Evolutionary conservation across 1,140 invertebrate genomes (phyloP).

Genomic region (Aphelinus atriplicis): DNA sequence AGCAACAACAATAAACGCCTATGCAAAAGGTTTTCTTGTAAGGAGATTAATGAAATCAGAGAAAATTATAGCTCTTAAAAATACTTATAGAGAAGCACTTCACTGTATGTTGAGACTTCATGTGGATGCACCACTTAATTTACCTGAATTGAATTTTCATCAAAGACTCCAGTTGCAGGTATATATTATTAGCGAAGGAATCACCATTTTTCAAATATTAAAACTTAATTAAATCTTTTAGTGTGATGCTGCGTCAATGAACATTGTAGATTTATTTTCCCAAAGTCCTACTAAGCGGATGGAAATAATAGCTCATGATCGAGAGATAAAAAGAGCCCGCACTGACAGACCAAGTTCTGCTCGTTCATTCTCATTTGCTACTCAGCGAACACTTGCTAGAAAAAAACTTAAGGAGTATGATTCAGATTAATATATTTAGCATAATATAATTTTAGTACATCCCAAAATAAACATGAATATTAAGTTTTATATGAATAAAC

Average conservation of each 20-base stretch:
- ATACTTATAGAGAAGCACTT: conserved; percentile 82
- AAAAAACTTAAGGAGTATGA: conserved; percentile 64
- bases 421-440: conserved; percentile 44
- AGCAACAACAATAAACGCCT: conserved; percentile 76
- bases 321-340: conserved; percentile 57
- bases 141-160: conserved; percentile 62
- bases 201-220: conserved; percentile 5
- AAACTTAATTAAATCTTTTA: conserved; percentile 41
- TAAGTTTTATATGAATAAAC: conserved; percentile 36
- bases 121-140: conserved; percentile 68
- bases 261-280: conserved; percentile 60
- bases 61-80: conserved; percentile 80
- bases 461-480: conserved; percentile 16
- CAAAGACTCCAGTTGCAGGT: conserved; percentile 62
- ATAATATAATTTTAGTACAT: conserved; percentile 29
- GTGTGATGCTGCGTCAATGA: conserved; percentile 63
- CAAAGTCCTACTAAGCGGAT: conserved; percentile 55
- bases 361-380: conserved; percentile 64
- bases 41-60: conserved; percentile 82
- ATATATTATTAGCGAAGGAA: conserved; percentile 33
- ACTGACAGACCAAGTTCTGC: conserved; percentile 59
- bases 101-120: conserved; percentile 80
- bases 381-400: conserved; percentile 62
- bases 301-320: conserved; percentile 61
- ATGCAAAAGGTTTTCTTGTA: conserved; percentile 81